Base-by-base conservation (phyloP, 2,888 invertebrate genomes). In the Pristionchus entomophagus region DNA sequence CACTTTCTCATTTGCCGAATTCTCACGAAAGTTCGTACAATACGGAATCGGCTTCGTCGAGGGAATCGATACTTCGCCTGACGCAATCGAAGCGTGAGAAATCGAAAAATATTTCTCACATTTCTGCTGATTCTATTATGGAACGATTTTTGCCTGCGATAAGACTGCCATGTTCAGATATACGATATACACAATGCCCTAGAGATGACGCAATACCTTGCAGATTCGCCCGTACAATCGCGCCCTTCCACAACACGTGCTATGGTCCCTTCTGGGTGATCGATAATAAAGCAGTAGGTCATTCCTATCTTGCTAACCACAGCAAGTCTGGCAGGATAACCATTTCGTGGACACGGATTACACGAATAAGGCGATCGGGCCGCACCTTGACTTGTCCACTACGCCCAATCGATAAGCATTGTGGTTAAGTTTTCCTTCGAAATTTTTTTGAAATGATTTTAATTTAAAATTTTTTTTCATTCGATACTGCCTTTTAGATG, bases 341-440 rank as follows among this genome's bases (percentile, higher is more conserved):
- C 69, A 95, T 6, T 95, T 96, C 89, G 95, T 95, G 0, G 97
- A 97, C 91, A 96, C 96, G 0, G 96, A 96, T 0, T 97, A 96
- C 91, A 95, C 96, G 0, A 95, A 95, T 84, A 94, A 95, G 4
- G 95, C 95, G 26, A 94, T 97, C 0, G 96, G 96, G 2, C 95
- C 96, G 0, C 97, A 97, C 92, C 96, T 96, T 3, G 97, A 97
- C 92, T 95, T 85, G 96, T 96, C 0, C 97, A 96, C 92, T 96
- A 96, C 89, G 95, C 95, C 84, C 96, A 96, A 93, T 95, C 96
- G 0, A 95, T 96, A 80, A 96, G 96, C 32, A 91, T 92, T 78
- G 91, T 91, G 85, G 90, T 89, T 32, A 49, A 17, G 45, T 51
- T 29, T 3, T 0, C 26, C 0, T n/a, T 22, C 22, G 35, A 2